Percentiles rank a stretch among this genome's conserved stretches.
These are phyloP conservation scores for Brachionus rubens DNA, from an alignment of 1,140 invertebrate genomes.

Conservation along the genomic window DNA sequence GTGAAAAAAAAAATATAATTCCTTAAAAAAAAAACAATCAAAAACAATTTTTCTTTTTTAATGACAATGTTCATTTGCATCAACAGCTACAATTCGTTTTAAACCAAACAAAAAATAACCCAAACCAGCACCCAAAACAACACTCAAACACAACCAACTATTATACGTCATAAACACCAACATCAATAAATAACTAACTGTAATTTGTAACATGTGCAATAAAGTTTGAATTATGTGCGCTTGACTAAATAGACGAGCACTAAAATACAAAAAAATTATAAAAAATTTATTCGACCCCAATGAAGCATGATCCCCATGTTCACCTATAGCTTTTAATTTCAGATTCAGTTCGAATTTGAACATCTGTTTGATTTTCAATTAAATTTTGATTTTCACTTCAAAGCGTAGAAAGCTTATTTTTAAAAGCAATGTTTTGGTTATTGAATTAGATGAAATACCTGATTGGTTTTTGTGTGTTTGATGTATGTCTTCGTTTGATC, in stretches of 20 bases:
- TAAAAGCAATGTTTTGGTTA: background rate
- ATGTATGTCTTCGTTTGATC: background rate
- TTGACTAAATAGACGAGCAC: conserved; percentile 51
- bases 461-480: background rate
- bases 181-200: conserved; percentile 88
- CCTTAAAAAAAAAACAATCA: background rate
- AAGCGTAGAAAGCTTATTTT: background rate
- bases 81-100: conserved; percentile 78
- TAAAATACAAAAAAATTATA: conserved; percentile 46
- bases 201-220: conserved; percentile 82
- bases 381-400: conserved; percentile 32
- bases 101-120: conserved; percentile 92
- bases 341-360: background rate
- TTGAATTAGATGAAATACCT: background rate
- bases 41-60: conserved; percentile 58
- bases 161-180: conserved; percentile 98
- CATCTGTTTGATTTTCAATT: background rate
- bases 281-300: background rate
- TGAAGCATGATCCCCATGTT: background rate
- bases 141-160: conserved; percentile 82
- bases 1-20: too few species aligned
- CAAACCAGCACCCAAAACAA: conserved; percentile 79
- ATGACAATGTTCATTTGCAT: conserved; percentile 92
- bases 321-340: background rate
- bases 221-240: conserved; percentile 78